phyloP scores from a whole-genome alignment of 2,113 vertebrate genomes.

The Rattus rattus region DNA sequence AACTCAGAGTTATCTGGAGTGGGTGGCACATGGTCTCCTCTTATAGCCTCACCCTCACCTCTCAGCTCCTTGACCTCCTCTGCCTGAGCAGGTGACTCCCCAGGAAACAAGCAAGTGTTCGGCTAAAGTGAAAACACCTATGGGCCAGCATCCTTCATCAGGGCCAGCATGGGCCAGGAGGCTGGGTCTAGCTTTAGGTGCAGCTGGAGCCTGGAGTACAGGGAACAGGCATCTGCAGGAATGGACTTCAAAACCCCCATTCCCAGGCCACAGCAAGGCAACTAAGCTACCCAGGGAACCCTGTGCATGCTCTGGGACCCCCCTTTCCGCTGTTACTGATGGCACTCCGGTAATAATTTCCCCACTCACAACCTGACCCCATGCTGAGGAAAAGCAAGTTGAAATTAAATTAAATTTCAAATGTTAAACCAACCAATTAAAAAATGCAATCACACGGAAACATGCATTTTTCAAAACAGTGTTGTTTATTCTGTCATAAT shows the following conservation, averaged over 20 bases:
- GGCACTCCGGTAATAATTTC: slow-evolving; percentile 18
- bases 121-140: background rate
- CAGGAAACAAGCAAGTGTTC: background rate
- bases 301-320: background rate
- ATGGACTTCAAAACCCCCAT: background rate
- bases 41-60: background rate
- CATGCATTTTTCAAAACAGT: slow-evolving; percentile 82
- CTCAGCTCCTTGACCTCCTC: background rate
- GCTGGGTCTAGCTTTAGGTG: background rate
- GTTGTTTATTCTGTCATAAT: slow-evolving; percentile 83
- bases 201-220: background rate
- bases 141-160: background rate
- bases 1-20: background rate
- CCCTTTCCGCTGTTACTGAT: background rate
- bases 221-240: background rate
- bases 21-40: background rate
- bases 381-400: slow-evolving; percentile 81
- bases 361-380: slow-evolving; percentile 77
- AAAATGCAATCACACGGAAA: slow-evolving; percentile 81
- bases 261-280: too few species aligned
- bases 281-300: background rate
- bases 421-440: slow-evolving; percentile 86
- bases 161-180: background rate
- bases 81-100: too few species aligned
- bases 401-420: slow-evolving; percentile 87